Percentiles rank a stretch among this genome's conserved stretches.
Evolutionary conservation across 2,888 invertebrate genomes (phyloP).

Genomic region (Tetrapedia diversipes): DNA sequence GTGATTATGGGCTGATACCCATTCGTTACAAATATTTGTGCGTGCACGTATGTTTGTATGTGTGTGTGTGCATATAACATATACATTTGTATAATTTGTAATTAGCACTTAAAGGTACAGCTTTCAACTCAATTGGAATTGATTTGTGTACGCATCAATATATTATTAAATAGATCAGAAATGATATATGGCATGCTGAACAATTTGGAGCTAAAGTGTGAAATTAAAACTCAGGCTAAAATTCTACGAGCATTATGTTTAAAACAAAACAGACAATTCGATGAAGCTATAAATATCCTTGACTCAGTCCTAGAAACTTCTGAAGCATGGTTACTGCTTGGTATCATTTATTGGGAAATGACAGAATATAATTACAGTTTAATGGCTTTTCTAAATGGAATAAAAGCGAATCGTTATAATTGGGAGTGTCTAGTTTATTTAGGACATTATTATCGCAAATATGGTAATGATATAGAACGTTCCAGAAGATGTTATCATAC

Average conservation of each 20-base stretch:
- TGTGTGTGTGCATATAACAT: neutral
- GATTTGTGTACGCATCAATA: constrained; percentile 79
- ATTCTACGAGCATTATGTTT: constrained; percentile 84
- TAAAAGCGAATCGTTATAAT: constrained; percentile 88
- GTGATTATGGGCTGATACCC: no score
- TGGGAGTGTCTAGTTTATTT: constrained; percentile 89
- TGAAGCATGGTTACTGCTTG: constrained; percentile 85
- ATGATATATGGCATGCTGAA: constrained; percentile 69
- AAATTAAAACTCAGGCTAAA: constrained; percentile 66
- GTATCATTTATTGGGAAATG: constrained; percentile 86
- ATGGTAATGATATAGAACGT: constrained; percentile 87
- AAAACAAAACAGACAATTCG: constrained; percentile 83
- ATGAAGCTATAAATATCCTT: constrained; percentile 85
- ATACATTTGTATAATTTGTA: neutral
- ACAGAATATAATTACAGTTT: constrained; percentile 86
- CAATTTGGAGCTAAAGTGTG: constrained; percentile 39
- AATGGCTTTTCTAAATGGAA: constrained; percentile 86
- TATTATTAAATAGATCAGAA: constrained; percentile 80
- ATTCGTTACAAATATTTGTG: no score
- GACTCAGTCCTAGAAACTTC: constrained; percentile 82
- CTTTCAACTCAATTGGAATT: constrained; percentile 64
- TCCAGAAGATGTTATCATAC: constrained; percentile 94
- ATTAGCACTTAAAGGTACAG: constrained; percentile 51
- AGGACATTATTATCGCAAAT: constrained; percentile 89
- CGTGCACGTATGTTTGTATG: no score